Evolutionary conservation across 2,797 vertebrate genomes (phyloP), one percentile per base, ranked within the genome.

Genomic region (Neostethus bicornis): DNA sequence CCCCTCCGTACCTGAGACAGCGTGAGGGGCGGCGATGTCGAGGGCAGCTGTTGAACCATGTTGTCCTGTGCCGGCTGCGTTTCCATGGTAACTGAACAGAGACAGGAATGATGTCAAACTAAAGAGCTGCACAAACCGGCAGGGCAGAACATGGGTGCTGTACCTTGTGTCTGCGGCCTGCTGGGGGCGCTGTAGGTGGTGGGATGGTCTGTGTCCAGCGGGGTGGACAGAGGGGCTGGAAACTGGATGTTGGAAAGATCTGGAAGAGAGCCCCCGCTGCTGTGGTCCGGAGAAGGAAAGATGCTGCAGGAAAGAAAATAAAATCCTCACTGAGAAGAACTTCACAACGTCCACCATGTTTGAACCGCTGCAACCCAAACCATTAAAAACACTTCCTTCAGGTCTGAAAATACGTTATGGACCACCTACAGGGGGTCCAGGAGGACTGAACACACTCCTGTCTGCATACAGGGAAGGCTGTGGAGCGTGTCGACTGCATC

Each of bases 161-260:
- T 68, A 89, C 86, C 84, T 85, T 95, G 92, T 61, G 93, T 93
- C 4, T 93, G 93, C 0, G 93, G 92, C 74, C 92, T 95, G 83
- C 85, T 91, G 76, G 95, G 93, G 73, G 91, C 89, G 76, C 90
- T 91, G 49, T 96, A 91, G 1, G 76, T 77, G 51, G 90, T 66
- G 0, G 90, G 92, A 89, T 0, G 75, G 41, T 98, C 96, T 0
- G 93, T 93, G 72, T 99, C 97, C 61, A 99, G 85, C 0, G 96
- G 97, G 4, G 93, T 97, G 5, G 95, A 94, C 56, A 98, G 93
- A 0, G 96, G 96, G 29, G 97, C 94, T 1, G 96, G 96, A 85
- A 98, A 98, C 81, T 98, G 96, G 90, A 98, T 94, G 91, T 95
- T 98, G 73, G 94, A 96, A 80, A 99, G 93, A 92, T 99, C 96